Base-by-base conservation (phyloP, 1,140 invertebrate genomes). In the Copidosoma floridanum region DNA sequence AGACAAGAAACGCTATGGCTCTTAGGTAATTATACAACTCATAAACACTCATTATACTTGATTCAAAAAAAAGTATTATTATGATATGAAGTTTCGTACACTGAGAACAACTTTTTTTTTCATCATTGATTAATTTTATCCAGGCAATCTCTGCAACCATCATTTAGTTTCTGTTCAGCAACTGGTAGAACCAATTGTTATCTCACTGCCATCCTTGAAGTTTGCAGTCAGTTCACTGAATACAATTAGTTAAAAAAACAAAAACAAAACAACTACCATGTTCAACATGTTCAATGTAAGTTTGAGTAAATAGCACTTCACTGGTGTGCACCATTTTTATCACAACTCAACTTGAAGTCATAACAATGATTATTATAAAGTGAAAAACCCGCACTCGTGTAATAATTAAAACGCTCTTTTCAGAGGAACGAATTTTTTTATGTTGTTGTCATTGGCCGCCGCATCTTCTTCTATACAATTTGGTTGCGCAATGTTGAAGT, bases 401-500 rank as follows among this genome's bases (percentile, higher is more conserved):
- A 20, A 21, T 57, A 47, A 46, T 62, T 54, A 75, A 66, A 70
- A 75, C 32, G 6, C 47, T 50, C 53, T 61, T 56, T 68, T 68
- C 10, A 64, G 66, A 55, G 68, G 38, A 52, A 69, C 50, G 56
- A 76, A 75, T 48, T 48, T 67, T 66, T 44, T 41, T 21, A 32
- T 44, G 16, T 37, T 26, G 23, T 41, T 62, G 23, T 11, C 26
- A 26, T 7, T 44, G 38, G 44, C 8, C 14, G 32, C 11, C 7
- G 79, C 68, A 2, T 68, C 75, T 56, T 89, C 86, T 43, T 88
- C 85, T 48, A 94, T 78, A 64, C 93, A 95, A 7, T 88, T 86
- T 16, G 90, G 86, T 77, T 86, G 84, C 35, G 94, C 83, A 58
- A 95, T 71, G 72, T 95, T 94, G 76, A 95, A 95, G 68, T 93